Base-by-base conservation (phyloP, 2,888 invertebrate genomes). In the Plagodis dolabraria region DNA sequence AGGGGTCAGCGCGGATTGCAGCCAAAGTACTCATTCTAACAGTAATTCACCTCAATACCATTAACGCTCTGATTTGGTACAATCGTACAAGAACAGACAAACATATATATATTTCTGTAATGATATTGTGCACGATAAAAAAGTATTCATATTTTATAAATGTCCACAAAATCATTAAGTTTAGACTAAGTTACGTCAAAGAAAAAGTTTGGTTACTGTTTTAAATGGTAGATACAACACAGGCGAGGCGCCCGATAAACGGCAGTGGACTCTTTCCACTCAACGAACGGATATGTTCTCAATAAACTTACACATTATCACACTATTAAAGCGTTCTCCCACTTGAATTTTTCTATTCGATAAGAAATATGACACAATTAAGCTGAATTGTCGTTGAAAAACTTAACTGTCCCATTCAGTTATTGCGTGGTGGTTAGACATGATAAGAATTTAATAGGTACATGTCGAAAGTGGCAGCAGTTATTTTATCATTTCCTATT, bases 1-100 rank as follows among this genome's bases (percentile, higher is more conserved):
- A 86, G 88, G 89, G 92, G 92, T 92, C 92, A 92, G 81, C 89
- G 84, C 86, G 90, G 92, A 92, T 92, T 92, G 91, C 87, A 90
- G 88, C 53, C 56, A 42, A 56, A 47, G 45, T 61, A 53, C 5
- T 54, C 10, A 47, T 53, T 36, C 33, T 47, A 49, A 36, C 60
- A 61, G 60, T 57, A 52, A 47, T 49, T 53, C 6, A 57, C 35
- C 53, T 61, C 50, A 12, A 38, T 34, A 46, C 52, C 33, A 38
- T 9, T 6, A 7, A 36, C 22, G 4, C 35, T 47, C 48, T 22
- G 38, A 50, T 38, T 11, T 44, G 9, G 45, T 33, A 43, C 36
- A 7, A 7, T 7, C 36, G 7, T 36, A 36, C 36, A 36, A 4
- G 35, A 6, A 35, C 7, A 35, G 11, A 43, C n/a, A 10, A 7